Percentiles rank a stretch among this genome's conserved stretches.
Evolutionary conservation across 2,113 vertebrate species (phyloP).

Genomic region (Falcunculus frontatus): DNA sequence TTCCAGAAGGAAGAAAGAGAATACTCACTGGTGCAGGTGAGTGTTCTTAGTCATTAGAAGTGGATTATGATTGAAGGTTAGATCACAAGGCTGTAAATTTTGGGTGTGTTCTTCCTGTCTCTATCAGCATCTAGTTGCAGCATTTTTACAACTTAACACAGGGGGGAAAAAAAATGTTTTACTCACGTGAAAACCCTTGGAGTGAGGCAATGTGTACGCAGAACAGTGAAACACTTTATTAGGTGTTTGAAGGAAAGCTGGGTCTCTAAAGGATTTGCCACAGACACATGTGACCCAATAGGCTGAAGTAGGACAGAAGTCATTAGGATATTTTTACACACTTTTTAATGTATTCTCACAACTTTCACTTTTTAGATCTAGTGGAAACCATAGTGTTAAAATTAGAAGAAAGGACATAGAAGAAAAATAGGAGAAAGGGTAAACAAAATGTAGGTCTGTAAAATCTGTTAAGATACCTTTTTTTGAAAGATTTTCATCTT

Average conservation of each 20-base stretch:
- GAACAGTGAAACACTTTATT: not conserved
- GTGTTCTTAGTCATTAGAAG: not conserved
- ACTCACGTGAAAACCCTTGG: not conserved
- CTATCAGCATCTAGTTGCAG: not conserved
- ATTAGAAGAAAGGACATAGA: not conserved
- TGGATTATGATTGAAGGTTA: not conserved
- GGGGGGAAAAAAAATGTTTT: accelerated
- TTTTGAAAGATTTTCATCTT: not conserved
- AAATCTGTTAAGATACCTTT: not conserved
- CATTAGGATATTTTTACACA: not conserved
- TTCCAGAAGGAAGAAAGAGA: not conserved
- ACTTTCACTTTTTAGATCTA: not conserved
- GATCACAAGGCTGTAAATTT: not conserved
- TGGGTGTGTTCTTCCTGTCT: not conserved
- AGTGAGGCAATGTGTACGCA: not conserved
- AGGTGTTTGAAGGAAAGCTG: not conserved
- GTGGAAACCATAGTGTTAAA: not conserved
- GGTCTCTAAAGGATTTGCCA: not conserved
- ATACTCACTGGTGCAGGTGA: too few species aligned
- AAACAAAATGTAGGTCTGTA: not conserved
- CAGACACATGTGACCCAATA: accelerated
- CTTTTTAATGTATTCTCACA: not conserved
- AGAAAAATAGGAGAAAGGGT: not conserved
- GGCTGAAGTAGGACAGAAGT: not conserved
- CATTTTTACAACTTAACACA: not conserved